Base-by-base conservation (phyloP, 2,888 invertebrate genomes). In the Conops quadrifasciatus region DNA sequence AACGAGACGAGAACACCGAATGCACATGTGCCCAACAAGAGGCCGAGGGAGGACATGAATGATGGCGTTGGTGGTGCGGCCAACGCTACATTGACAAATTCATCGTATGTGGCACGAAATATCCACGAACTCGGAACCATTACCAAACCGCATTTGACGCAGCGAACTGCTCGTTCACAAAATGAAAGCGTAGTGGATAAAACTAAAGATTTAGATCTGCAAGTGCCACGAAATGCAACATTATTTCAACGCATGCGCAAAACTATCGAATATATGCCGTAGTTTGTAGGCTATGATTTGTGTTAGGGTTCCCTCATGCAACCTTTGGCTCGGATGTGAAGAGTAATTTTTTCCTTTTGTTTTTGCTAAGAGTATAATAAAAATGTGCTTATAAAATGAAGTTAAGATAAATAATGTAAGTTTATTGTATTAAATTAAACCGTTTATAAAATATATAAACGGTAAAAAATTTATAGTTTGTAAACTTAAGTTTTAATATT, bases 191-290 rank as follows among this genome's bases (percentile, higher is more conserved):
- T 60, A 21, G 53, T 60, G 1, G 58, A 15, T 1, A 58, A 26
- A 28, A 26, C 13, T 24, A 58, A 71, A 26, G 21, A 43, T 16
- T 43, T 63, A 45, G 43, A 69, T 15, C 13, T 7, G 11, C 45
- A 47, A 43, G 28, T 28, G 16, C n/a, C 45, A n/a, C 74, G 70
- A 19, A 77, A 78, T 73, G 74, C 77, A 9, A 72, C 76, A 28
- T 63, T 77, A 7, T 77, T 76, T 73, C 73, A 75, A 26, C 76
- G 74, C 7, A 76, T 76, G 73, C 76, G 75, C 7, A 76, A 76
- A 45, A 74, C 76, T 1, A 56, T 77, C 13, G 67, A 74, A 53
- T 67, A 63, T 67, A n/a, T 68, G 51, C 68, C 68, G 36, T 68
- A 59, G 26, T 56, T 11, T 9, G n/a, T n/a, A n/a, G n/a, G n/a